Conservation (phyloP, 2,888 invertebrate genomes). For the Entomobrya proxima region DNA sequence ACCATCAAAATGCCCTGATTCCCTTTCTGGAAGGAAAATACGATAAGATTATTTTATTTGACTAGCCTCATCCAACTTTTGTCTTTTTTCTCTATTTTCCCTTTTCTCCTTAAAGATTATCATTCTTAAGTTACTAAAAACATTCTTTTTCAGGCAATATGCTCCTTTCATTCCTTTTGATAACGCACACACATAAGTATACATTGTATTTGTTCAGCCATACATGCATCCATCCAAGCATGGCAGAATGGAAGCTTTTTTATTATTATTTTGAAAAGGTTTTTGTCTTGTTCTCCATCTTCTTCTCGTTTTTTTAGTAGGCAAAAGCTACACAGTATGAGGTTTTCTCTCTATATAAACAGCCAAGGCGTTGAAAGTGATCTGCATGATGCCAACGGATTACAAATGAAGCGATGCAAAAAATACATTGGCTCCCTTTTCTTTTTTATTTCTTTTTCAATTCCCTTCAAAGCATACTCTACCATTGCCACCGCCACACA, state of each 20-base stretch:
- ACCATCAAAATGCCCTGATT: background rate
- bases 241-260: background rate
- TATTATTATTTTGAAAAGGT: constrained; percentile 17
- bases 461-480: constrained; percentile 4
- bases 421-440: constrained; percentile 2
- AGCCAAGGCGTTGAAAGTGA: constrained; percentile 47
- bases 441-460: constrained; percentile 2
- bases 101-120: background rate
- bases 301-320: constrained; percentile 10
- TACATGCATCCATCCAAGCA: background rate
- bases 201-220: constrained; percentile 16
- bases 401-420: constrained; percentile 57
- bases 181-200: background rate
- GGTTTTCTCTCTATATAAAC: background rate
- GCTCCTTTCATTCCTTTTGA: background rate
- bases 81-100: background rate
- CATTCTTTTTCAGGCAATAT: background rate
- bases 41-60: constrained; percentile 62
- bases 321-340: background rate
- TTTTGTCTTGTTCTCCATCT: constrained; percentile 16
- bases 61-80: constrained; percentile 35
- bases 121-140: background rate
- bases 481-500: background rate
- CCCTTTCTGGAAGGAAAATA: constrained; percentile 18
- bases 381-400: constrained; percentile 51